Base-by-base conservation (phyloP, 2,888 invertebrate species). In the Therioaphis trifolii region DNA sequence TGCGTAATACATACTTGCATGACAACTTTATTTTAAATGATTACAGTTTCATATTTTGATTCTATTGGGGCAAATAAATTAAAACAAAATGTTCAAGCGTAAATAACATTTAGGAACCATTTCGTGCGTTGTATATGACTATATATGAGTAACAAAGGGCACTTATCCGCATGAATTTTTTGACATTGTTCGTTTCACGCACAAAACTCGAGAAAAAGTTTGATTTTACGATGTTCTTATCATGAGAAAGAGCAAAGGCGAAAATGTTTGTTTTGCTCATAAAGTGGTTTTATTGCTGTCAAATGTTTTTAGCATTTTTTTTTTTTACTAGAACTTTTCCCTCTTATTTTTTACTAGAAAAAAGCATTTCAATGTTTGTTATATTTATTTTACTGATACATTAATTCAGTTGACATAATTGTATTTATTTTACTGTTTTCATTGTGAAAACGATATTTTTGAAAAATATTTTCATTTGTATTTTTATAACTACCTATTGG, bases 181-280 rank as follows among this genome's bases (percentile, higher is more conserved):
- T 52, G 66, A 77, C 49, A 49, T 77, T 49, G 21, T 77, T 77
- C 49, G 49, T 77, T 77, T 21, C 77, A n/a, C 18, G 21, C 66
- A 77, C 29, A 7, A 43, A 69, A 79, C 69, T 55, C 55, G 9
- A 14, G 43, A 43, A 69, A 29, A 71, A 80, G 78, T 68, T 55
- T 29, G 11, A 69, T 43, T 80, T 71, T 71, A 80, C 58, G 58
- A 71, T 58, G 29, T 43, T 43, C 46, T 55, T 80, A 58, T 71
- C 68, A 27, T 29, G 46, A 71, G 29, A 80, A 76, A 55, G 14
- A 80, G 27, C 58, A 80, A 40, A 55, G 27, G 46, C 63, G 58
- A 82, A 61, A 72, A 82, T 82, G 63, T 82, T 72, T 72, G 46
- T 63, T 80, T 77, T 61, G 18, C 61, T 49, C 80, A 63, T 82